Conservation (phyloP, 2,888 invertebrate genomes). For the Carterocephalus palaemon region DNA sequence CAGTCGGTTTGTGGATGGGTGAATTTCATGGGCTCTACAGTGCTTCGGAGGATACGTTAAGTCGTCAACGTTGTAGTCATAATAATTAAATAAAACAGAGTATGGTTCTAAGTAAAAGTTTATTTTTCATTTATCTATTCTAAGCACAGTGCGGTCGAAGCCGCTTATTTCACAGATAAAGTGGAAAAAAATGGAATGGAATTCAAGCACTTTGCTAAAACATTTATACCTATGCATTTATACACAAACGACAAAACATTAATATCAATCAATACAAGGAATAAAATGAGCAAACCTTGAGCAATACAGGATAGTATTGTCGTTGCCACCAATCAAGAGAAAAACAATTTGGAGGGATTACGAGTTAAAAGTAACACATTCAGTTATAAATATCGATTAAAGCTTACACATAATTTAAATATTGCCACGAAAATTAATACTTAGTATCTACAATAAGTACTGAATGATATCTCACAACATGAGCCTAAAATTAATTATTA, state of each 20-base stretch:
- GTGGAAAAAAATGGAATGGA: constrained; percentile 41
- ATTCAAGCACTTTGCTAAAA: constrained; percentile 39
- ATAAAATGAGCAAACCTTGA: constrained; percentile 69
- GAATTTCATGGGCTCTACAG: too few relatives aligned
- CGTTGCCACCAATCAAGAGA: constrained; percentile 49
- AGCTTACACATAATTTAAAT: constrained; percentile 38
- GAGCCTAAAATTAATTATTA: constrained; percentile 29
- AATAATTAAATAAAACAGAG: constrained; percentile 41
- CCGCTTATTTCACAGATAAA: constrained; percentile 59
- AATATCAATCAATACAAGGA: constrained; percentile 37
- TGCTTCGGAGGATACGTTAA: too few relatives aligned
- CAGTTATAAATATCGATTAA: constrained; percentile 37
- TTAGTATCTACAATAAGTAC: constrained; percentile 33
- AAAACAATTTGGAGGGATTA: constrained; percentile 54
- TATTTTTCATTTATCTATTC: constrained; percentile 67
- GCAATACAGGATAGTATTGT: constrained; percentile 71
- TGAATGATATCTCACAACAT: constrained; percentile 28
- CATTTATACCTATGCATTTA: too few relatives aligned
- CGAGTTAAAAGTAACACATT: constrained; percentile 42
- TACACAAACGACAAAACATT: constrained; percentile 29
- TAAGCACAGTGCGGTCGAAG: constrained; percentile 58
- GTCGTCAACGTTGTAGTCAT: constrained; percentile 2
- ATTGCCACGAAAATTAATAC: constrained; percentile 38
- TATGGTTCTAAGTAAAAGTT: constrained; percentile 70
- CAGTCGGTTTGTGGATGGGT: too few relatives aligned